Evolutionary conservation across 2,113 vertebrate species (phyloP).

Genomic region (Onychorhynchus coronatus): DNA sequence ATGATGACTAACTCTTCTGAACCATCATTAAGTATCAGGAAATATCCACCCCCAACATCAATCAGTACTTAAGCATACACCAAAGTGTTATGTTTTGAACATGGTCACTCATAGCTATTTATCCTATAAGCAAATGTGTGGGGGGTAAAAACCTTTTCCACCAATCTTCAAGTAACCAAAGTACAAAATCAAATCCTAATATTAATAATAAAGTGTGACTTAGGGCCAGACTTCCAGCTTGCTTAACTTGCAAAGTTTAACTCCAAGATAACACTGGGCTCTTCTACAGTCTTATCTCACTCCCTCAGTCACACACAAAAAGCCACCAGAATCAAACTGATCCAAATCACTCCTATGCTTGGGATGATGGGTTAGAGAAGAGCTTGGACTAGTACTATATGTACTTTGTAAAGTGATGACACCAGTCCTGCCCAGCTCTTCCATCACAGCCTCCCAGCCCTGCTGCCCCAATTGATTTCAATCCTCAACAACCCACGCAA

Average conservation of each 20-base stretch:
- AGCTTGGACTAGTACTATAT: neutral
- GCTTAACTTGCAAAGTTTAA: neutral
- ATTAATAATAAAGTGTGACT: neutral
- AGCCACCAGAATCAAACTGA: neutral
- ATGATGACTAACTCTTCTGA: neutral
- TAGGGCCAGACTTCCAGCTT: neutral
- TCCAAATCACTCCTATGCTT: neutral
- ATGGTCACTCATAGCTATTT: neutral
- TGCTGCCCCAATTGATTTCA: rapidly evolving
- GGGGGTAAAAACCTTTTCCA: neutral
- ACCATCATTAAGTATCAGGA: conserved; percentile 30
- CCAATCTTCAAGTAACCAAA: neutral
- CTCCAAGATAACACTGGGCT: neutral
- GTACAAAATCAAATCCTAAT: neutral
- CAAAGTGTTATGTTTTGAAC: neutral
- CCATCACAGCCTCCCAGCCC: neutral
- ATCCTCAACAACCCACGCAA: neutral
- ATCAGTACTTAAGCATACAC: neutral
- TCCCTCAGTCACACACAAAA: neutral
- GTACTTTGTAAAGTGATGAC: neutral
- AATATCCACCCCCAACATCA: neutral
- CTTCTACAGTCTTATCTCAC: neutral
- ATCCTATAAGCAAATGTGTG: neutral
- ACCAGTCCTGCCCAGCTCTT: rapidly evolving
- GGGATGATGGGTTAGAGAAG: neutral